phyloP scores from a whole-genome alignment of 1,140 invertebrate genomes.

The Diuraphis noxia region DNA sequence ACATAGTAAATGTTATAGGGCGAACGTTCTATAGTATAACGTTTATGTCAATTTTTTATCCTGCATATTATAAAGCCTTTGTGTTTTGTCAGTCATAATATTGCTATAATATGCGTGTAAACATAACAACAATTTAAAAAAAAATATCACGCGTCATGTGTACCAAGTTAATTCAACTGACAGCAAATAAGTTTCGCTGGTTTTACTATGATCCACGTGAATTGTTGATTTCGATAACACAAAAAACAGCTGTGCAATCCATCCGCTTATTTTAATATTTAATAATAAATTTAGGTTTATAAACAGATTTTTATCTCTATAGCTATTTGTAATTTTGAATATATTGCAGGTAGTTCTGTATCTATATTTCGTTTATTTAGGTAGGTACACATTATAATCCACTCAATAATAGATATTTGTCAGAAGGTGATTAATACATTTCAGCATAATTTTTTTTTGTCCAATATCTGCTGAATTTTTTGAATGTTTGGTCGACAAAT shows the following conservation, averaged over 20 bases:
- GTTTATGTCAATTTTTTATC: neutral
- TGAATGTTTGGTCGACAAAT: neutral
- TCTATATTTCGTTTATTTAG: no score
- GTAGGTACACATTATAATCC: neutral
- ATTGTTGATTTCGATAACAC: neutral
- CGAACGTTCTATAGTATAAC: neutral
- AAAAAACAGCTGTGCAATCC: neutral
- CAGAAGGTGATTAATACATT: neutral
- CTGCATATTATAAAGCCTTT: neutral
- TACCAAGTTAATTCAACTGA: neutral
- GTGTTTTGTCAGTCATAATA: conserved; percentile 11
- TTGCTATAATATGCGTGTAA: neutral
- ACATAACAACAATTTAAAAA: neutral
- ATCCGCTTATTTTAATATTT: neutral
- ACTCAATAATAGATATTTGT: neutral
- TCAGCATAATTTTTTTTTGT: neutral
- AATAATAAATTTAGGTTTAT: neutral
- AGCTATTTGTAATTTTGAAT: neutral
- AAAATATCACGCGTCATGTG: neutral
- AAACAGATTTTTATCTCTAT: neutral
- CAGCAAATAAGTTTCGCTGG: neutral
- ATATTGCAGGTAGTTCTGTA: neutral
- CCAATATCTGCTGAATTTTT: neutral
- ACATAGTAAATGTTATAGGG: neutral
- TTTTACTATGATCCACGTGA: neutral